Evolutionary conservation across 2,888 invertebrate genomes (phyloP), one percentile per base, ranked within the genome.

Genomic region (Nematopogon swammerdamellus): DNA sequence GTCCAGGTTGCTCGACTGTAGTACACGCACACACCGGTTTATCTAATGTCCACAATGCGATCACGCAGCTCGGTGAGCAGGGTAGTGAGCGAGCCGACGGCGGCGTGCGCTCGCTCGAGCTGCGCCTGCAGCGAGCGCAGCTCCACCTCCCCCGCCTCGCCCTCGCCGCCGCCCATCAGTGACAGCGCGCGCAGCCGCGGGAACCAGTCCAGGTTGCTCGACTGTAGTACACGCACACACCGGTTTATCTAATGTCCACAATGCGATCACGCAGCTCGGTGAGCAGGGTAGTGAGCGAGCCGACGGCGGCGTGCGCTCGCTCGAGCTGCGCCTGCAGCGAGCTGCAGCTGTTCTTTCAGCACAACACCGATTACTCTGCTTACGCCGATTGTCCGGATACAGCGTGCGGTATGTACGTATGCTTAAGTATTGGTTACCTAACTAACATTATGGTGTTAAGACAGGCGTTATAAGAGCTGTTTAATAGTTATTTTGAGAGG

Each of bases 121-220:
- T 95, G 93, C 18, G 84, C 82, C 65, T 95, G 95, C 57, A 97
- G 82, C 62, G 89, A 90, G 51, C 95, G 84, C 60, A 95, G 71
- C 67, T 98, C 97, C 58, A 96, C 90, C 74, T 96, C 96, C 60
- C 97, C 97, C 3, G 91, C 92, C 65, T 97, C 97, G 10, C 92
- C 91, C 72, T 97, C 96, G 18, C 95, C 91, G 1, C 94, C 93
- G 18, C 95, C 93, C 50, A 95, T 89, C 62, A 99, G 81, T 1
- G 97, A 97, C 82, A 97, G 95, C 10, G 99, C 98, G 54, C 97
- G 86, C 67, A 99, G 83, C n/a, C 99, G 85, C 49, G 99, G 99
- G 79, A 99, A 99, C 99, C 99, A 99, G 62, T 98, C 98, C 56
- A 98, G 76, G 73, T 97, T 94, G 54, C 90, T 89, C 47, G 93